These are phyloP conservation scores for Zalophus californianus DNA, from an alignment of 2,797 vertebrate species.

Conservation along the genomic window DNA sequence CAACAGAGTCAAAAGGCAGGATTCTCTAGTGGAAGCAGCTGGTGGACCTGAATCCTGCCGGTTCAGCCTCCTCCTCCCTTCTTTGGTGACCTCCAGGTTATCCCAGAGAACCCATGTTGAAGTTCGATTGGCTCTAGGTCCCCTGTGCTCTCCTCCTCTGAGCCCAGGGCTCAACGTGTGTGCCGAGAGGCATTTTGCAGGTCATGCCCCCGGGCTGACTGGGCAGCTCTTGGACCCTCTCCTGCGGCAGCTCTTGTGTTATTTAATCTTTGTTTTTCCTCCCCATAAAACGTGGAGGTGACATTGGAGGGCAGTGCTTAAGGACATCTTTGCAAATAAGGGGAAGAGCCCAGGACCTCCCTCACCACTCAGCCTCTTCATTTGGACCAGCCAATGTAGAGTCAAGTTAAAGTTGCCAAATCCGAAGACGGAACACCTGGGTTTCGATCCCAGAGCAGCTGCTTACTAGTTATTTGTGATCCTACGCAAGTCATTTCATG, in stretches of 20 bases:
- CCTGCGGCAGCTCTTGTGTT: neutral
- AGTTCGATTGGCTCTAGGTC: neutral
- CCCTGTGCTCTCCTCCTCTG: no score
- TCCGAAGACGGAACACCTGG: neutral
- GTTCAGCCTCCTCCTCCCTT: neutral
- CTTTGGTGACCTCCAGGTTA: neutral
- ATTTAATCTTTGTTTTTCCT: neutral
- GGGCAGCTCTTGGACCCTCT: neutral
- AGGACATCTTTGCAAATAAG: neutral
- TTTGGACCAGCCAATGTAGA: neutral
- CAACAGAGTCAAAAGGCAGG: neutral
- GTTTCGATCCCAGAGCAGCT: neutral
- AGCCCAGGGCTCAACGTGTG: neutral
- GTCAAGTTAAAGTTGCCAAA: neutral
- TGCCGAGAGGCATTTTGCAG: neutral
- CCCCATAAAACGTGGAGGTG: neutral
- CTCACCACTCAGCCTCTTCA: neutral
- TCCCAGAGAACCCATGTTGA: neutral
- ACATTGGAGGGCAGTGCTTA: fast-evolving
- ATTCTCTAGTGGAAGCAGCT: neutral
- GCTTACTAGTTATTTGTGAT: neutral
- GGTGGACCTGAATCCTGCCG: neutral
- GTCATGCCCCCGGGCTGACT: neutral
- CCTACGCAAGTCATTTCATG: neutral
- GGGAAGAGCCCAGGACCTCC: neutral